phyloP scores from a whole-genome alignment of 2,113 vertebrate species.

The Polyodon spathula region DNA sequence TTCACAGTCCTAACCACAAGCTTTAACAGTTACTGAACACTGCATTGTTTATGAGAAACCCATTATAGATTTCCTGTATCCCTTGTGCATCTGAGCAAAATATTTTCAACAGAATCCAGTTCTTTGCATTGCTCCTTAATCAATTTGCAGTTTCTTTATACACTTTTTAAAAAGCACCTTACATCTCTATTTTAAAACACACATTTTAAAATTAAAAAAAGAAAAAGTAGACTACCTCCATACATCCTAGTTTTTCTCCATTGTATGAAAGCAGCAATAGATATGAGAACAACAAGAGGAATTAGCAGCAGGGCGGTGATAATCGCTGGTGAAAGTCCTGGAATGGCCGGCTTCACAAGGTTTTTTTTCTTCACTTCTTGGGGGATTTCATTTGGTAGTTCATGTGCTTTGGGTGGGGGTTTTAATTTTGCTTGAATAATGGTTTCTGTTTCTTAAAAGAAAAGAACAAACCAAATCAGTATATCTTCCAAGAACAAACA shows the following conservation, averaged over 20 bases:
- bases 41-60: too few species aligned
- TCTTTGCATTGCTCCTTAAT: too few species aligned
- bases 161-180: too few species aligned
- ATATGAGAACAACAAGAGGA: constrained; percentile 69
- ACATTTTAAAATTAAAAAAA: too few species aligned
- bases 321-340: constrained; percentile 63
- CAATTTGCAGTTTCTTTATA: too few species aligned
- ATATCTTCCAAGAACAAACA: too few species aligned
- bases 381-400: constrained; percentile 39
- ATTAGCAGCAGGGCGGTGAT: constrained; percentile 80
- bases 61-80: too few species aligned
- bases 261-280: constrained; percentile 68
- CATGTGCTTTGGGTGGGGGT: constrained; percentile 51
- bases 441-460: constrained; percentile 67
- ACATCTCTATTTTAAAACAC: too few species aligned
- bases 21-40: too few species aligned
- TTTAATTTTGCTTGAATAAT: constrained; percentile 65
- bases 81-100: too few species aligned
- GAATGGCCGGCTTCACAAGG: constrained; percentile 34
- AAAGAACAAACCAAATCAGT: constrained; percentile 33
- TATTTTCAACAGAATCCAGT: too few species aligned
- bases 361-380: constrained; percentile 46
- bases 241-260: constrained; percentile 77
- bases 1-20: too few species aligned
- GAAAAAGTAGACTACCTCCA: constrained; percentile 43